Conservation (phyloP, 2,113 vertebrate species). For the Pluvianellus socialis region DNA sequence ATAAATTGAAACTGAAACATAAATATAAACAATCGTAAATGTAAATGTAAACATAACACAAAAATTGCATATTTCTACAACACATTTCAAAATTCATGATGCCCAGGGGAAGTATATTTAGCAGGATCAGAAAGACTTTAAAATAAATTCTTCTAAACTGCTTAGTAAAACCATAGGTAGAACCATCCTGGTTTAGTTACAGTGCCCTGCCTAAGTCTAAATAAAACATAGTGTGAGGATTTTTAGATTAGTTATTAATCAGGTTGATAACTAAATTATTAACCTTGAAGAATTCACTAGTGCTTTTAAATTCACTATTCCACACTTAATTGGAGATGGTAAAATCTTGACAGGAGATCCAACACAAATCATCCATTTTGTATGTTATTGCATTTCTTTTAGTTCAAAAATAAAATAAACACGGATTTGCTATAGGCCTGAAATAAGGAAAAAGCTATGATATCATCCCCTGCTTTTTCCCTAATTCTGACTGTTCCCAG, state of each 20-base stretch:
- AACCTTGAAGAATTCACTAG: neutral
- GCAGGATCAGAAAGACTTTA: neutral
- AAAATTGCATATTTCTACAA: neutral
- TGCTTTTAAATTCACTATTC: neutral
- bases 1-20: no score
- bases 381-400: neutral
- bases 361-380: neutral
- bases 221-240: neutral
- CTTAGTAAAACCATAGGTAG: neutral
- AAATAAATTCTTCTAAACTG: neutral
- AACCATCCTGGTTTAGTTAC: neutral
- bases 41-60: neutral
- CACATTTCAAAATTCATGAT: neutral
- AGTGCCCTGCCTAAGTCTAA: neutral
- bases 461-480: neutral
- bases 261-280: neutral
- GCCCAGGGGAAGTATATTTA: neutral
- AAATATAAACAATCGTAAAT: no score
- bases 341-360: neutral
- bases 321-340: neutral
- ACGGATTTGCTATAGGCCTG: neutral
- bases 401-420: neutral
- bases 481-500: neutral
- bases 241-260: neutral
- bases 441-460: neutral